Evolutionary conservation across 2,888 invertebrate species (phyloP), one percentile per base, ranked within the genome.

Genomic region (Bembecia ichneumoniformis): DNA sequence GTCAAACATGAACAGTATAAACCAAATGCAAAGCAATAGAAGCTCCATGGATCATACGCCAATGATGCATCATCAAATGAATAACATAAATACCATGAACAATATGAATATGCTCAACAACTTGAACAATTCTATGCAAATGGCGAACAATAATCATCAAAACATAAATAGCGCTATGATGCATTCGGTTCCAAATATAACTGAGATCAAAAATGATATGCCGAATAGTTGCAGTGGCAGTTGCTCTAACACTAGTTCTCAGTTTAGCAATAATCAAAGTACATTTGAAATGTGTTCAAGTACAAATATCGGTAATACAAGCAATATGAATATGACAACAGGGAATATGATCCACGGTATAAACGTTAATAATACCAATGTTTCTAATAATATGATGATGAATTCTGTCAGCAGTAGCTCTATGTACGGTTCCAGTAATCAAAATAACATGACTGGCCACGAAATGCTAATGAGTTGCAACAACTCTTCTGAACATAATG

Each of bases 161-260:
- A 64, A 77, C 13, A 74, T 87, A 64, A 82, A 69, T 52, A 83
- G 68, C 55, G 66, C 80, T 10, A 73, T 87, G 56, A 79, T 87
- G 78, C 87, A 87, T 55, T 17, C 15, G 5, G 74, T 69, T 51
- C 77, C 81, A 3, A 86, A 80, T 56, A 87, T 86, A 56, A 80
- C 86, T 4, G 87, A 87, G 53, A 87, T 87, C 20, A 87, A 87
- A 66, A 86, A 79, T 60, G 87, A 87, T 58, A 82, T 86, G 36
- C 80, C 82, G 64, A 82, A 73, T 58, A 76, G 83, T 3, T 87
- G 87, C 55, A 74, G 82, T 56, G 86, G 83, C 4, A 84, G 78
- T 58, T 87, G 87, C 54, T 69, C 84, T 14, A 83, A 77, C 51
- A 82, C 73, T 52, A 74, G 61, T 48, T 51, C 75, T 10, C 84